Evolutionary conservation across 2,113 vertebrate species (phyloP).

Genomic region (Cynoglossus semilaevis): DNA sequence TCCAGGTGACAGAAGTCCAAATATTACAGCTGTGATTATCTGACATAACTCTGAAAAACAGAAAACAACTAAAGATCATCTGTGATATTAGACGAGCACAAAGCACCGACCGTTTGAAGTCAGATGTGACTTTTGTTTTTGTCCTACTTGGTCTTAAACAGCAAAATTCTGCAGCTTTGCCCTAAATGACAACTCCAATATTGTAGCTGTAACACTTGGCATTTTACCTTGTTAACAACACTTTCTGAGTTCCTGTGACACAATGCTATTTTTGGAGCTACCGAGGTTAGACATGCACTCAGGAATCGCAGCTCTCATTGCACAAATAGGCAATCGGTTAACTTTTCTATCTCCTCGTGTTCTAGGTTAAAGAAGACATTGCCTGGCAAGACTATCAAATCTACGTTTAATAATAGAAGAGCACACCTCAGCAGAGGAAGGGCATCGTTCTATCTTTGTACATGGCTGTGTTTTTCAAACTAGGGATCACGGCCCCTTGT

Average conservation of each 20-base stretch:
- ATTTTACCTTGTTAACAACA: constrained; percentile 36
- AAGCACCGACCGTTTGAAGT: neutral
- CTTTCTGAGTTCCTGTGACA: constrained; percentile 40
- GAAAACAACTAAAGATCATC: too few species aligned
- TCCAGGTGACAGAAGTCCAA: neutral
- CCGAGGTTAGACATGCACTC: constrained; percentile 37
- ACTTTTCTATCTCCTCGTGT: neutral
- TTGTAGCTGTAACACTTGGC: constrained; percentile 34
- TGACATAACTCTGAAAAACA: too few species aligned
- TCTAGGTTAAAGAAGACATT: neutral
- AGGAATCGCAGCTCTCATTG: constrained; percentile 26
- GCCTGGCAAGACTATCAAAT: neutral
- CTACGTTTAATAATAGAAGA: constrained; percentile 1
- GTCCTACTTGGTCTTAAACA: constrained; percentile 17
- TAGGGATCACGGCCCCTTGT: too few species aligned
- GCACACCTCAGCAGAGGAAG: constrained; percentile 6
- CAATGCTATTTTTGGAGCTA: constrained; percentile 47
- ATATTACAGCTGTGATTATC: too few species aligned
- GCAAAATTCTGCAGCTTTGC: constrained; percentile 30
- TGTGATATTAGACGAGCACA: neutral
- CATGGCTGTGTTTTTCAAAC: too few species aligned
- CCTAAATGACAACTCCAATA: constrained; percentile 37
- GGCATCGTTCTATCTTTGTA: too few species aligned
- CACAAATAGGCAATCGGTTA: constrained; percentile 23
- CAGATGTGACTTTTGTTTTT: constrained; percentile 42